phyloP scores from a whole-genome alignment of 1,140 invertebrate genomes.

The Trachymyrmex cornetzi region DNA sequence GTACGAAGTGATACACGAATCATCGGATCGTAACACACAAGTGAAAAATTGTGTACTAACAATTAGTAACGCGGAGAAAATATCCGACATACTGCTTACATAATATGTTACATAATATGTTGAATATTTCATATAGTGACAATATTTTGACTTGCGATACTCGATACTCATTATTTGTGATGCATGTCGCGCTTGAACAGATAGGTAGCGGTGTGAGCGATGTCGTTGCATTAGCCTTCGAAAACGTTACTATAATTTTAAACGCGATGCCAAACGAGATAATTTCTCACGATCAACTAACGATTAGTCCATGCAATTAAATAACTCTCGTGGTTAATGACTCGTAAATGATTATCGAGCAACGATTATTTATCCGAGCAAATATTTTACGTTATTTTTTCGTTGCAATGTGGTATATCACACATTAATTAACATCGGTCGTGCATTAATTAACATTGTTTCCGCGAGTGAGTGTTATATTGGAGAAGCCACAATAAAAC shows the following conservation, averaged over 20 bases:
- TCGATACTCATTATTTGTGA: slow-evolving; percentile 7
- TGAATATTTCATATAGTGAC: neutral
- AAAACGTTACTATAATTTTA: neutral
- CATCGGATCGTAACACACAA: neutral
- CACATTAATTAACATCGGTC: neutral
- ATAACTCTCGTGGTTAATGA: neutral
- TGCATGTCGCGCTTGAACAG: neutral
- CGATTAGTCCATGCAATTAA: neutral
- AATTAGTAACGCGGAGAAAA: neutral
- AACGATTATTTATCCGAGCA: neutral
- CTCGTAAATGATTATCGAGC: slow-evolving; percentile 2
- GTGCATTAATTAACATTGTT: slow-evolving; percentile 3
- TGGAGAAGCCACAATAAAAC: neutral
- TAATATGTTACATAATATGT: neutral
- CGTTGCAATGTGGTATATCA: neutral
- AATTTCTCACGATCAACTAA: slow-evolving; percentile 7
- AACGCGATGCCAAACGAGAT: neutral
- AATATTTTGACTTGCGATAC: no score
- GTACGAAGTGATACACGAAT: neutral
- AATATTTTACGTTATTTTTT: neutral
- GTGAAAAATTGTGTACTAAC: neutral
- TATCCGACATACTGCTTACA: neutral
- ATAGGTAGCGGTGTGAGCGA: neutral
- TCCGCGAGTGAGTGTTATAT: neutral
- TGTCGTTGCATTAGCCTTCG: neutral